These are phyloP conservation scores for Romanomermis culicivorax DNA, from an alignment of 2,888 invertebrate species.

Conservation along the genomic window DNA sequence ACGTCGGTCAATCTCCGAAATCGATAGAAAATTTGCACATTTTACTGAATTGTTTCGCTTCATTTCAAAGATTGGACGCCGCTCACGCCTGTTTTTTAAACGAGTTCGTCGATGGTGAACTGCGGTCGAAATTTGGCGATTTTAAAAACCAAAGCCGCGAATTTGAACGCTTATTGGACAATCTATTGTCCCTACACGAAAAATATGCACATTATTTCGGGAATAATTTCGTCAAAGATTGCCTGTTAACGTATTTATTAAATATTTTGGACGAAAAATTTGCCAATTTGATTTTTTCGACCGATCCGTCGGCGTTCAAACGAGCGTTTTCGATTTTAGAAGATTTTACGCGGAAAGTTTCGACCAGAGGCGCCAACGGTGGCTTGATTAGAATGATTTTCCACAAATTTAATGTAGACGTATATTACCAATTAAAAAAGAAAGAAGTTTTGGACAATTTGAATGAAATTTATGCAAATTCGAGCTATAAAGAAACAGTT, in stretches of 20 bases:
- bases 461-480: no score
- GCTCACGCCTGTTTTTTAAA: no score
- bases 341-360: neutral
- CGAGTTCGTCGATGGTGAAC: no score
- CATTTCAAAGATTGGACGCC: no score
- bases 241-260: constrained; percentile 6
- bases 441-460: neutral
- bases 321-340: neutral
- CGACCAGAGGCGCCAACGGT: neutral
- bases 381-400: neutral
- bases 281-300: constrained; percentile 17
- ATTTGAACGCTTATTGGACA: neutral
- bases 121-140: no score
- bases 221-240: constrained; percentile 2
- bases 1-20: no score
- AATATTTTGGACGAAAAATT: constrained; percentile 16
- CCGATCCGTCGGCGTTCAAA: constrained; percentile 19
- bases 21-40: no score
- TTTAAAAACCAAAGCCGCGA: no score
- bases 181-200: no score
- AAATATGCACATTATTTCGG: no score
- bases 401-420: constrained; percentile 1
- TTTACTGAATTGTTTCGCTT: no score
- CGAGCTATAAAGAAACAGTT: no score
- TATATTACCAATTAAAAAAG: constrained; percentile 2